Conservation (phyloP, 2,797 vertebrate genomes). For the Sebastes itinus region DNA sequence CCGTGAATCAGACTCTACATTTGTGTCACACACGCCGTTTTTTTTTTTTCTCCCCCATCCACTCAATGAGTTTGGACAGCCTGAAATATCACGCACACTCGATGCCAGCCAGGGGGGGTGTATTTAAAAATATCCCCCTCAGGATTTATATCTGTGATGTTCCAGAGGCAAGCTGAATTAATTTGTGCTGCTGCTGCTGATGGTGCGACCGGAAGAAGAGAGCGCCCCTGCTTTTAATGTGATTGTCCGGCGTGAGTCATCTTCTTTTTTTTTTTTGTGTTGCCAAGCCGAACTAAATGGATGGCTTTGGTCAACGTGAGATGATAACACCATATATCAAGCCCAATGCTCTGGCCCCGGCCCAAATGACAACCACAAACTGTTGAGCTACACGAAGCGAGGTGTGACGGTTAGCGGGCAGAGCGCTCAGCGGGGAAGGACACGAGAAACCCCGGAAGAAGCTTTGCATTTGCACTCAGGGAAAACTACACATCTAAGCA, state of each 20-base stretch:
- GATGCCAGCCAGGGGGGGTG: constrained; percentile 19
- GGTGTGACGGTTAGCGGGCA: background rate
- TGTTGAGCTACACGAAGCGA: background rate
- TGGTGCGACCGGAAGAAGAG: constrained; percentile 18
- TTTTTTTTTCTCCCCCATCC: constrained; percentile 15
- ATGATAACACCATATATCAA: constrained; percentile 45
- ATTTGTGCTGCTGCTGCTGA: constrained; percentile 32
- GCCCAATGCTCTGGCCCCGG: constrained; percentile 13
- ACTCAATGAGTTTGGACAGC: constrained; percentile 25
- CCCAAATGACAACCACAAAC: constrained; percentile 16
- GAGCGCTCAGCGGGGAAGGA: background rate
- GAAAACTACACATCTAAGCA: constrained; percentile 43
- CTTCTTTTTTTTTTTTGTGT: constrained; percentile 40
- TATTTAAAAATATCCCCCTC: constrained; percentile 18
- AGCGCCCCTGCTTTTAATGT: constrained; percentile 52
- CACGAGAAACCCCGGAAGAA: background rate
- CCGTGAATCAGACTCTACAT: constrained; percentile 41
- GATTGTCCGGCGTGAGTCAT: constrained; percentile 64
- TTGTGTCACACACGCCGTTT: constrained; percentile 40
- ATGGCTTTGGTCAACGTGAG: constrained; percentile 35
- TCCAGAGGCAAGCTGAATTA: constrained; percentile 25
- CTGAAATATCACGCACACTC: constrained; percentile 31
- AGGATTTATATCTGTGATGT: constrained; percentile 46
- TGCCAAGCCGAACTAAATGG: constrained; percentile 48
- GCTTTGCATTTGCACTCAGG: constrained; percentile 75